Base-by-base conservation (phyloP, 1,140 invertebrate species). In the Penaeus indicus region DNA sequence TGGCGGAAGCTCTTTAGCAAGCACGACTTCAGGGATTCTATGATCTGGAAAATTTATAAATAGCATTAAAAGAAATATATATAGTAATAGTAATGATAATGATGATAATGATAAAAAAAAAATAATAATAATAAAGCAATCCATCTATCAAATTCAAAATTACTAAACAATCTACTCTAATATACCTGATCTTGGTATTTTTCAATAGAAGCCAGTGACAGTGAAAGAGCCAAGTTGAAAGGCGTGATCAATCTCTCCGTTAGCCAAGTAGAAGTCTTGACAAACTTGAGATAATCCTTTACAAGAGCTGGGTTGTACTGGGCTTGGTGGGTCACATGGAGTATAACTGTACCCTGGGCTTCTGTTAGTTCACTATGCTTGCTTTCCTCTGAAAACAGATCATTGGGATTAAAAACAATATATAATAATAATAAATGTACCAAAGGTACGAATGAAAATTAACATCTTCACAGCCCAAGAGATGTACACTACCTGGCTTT, bases 291-390 rank as follows among this genome's bases (percentile, higher is more conserved):
- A 78, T 85, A 90, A 64, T 91, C 91, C 22, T 67, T 67, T 47
- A 90, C 90, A 61, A 91, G 60, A 5, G 67, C 80, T 21, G 90
- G 81, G 60, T 90, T 89, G 32, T 89, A 86, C 77, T 86, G 80
- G 42, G 91, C 90, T 80, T 86, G 63, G 60, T 91, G 88, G 5
- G 91, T 91, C 25, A 91, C 42, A 47, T 91, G 91, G 47, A 90
- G 85, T 32, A 91, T 91, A 42, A 90, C 90, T 4, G 91, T 91
- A 10, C 90, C 85, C 60, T 89, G 89, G 32, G 90, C 90, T 81
- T 91, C 90, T 42, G 72, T 87, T 54, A 91, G 69, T 38, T 91
- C 86, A 75, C 61, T 72, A 16, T 86, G 27, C 25, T 78, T 81
- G 32, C 86, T 81, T 38, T 90, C 75, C 54, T 85, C 89, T 88